These are phyloP conservation scores for Ochropleura plecta DNA, from an alignment of 2,888 invertebrate genomes.

Conservation along the genomic window DNA sequence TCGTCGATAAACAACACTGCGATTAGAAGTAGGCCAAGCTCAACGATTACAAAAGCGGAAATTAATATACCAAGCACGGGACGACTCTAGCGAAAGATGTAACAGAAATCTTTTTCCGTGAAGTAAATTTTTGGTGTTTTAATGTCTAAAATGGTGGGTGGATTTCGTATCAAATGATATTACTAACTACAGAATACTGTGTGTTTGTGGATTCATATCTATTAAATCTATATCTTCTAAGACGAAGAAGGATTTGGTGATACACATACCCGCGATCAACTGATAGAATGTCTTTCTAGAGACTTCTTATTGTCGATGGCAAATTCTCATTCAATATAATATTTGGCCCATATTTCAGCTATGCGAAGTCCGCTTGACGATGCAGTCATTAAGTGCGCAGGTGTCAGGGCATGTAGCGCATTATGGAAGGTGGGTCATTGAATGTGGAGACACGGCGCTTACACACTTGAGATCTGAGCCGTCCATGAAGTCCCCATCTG, in stretches of 20 bases:
- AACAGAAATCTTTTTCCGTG: not conserved
- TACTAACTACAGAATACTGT: slow-evolving; percentile 2
- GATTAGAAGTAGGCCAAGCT: slow-evolving; percentile 26
- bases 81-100: slow-evolving; percentile 10
- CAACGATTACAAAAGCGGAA: slow-evolving; percentile 8
- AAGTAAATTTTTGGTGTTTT: not conserved
- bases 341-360: no score
- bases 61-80: slow-evolving; percentile 34
- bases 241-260: not conserved
- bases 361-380: no score
- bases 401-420: no score
- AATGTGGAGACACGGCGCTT: no score
- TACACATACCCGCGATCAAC: not conserved
- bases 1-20: slow-evolving; percentile 8
- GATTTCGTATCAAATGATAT: slow-evolving; percentile 4
- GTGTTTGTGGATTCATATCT: not conserved
- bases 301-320: no score
- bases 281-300: not conserved
- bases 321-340: no score
- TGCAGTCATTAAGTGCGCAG: no score
- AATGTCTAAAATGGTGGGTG: not conserved
- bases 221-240: not conserved
- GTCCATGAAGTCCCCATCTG: no score
- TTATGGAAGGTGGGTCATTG: no score
- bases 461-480: no score